These are phyloP conservation scores for Lutraria rhynchaena DNA, from an alignment of 1,140 invertebrate genomes.

Conservation along the genomic window DNA sequence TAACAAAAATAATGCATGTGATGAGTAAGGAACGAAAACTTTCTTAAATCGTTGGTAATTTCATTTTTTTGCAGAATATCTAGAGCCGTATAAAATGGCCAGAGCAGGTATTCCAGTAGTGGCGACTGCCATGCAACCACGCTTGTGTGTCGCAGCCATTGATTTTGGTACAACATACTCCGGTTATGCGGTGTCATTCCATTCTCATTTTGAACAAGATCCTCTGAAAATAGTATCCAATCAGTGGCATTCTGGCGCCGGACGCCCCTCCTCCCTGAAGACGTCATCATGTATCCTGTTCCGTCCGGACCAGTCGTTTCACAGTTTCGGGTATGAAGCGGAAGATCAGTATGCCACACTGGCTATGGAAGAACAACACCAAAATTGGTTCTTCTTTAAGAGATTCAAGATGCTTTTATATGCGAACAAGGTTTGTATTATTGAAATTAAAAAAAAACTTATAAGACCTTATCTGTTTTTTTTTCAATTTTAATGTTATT, in stretches of 20 bases:
- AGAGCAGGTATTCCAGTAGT: not conserved
- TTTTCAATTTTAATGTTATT: too few species aligned
- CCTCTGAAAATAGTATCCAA: slow-evolving; percentile 62
- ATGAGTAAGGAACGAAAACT: too few species aligned
- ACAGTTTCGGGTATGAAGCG: slow-evolving; percentile 60
- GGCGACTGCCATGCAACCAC: slow-evolving; percentile 3
- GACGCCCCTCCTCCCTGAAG: slow-evolving; percentile 8
- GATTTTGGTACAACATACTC: slow-evolving; percentile 69
- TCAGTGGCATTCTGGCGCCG: slow-evolving; percentile 33
- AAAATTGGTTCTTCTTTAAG: slow-evolving; percentile 57
- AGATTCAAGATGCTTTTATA: slow-evolving; percentile 67
- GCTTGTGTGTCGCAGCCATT: slow-evolving; percentile 63
- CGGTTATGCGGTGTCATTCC: slow-evolving; percentile 70
- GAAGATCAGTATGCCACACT: slow-evolving; percentile 60
- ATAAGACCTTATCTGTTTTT: too few species aligned
- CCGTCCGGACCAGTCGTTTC: slow-evolving; percentile 14
- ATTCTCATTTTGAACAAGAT: slow-evolving; percentile 57
- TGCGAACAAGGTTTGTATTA: slow-evolving; percentile 45
- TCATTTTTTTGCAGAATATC: too few species aligned
- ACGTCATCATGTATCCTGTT: slow-evolving; percentile 35
- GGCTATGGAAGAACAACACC: slow-evolving; percentile 37
- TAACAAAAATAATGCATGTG: too few species aligned
- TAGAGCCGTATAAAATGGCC: slow-evolving; percentile 1
- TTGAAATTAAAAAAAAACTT: too few species aligned
- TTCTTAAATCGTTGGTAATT: too few species aligned